Percentiles rank a stretch among this genome's conserved stretches.
Conservation (phyloP, 2,888 invertebrate species). For the Agrypnus murinus region DNA sequence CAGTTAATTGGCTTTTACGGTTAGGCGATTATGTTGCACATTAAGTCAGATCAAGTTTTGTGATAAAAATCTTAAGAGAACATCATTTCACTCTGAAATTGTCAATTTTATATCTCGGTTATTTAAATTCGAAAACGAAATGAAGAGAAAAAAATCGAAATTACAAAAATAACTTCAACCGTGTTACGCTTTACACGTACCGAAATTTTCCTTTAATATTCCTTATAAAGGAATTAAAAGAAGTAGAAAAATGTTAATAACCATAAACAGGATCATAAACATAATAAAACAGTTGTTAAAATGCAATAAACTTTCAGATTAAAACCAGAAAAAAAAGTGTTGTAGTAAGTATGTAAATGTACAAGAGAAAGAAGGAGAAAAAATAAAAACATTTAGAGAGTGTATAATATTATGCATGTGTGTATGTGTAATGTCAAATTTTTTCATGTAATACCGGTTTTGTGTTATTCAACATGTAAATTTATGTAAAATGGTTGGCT, state of each 20-base stretch:
- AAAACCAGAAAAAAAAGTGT: too few relatives aligned
- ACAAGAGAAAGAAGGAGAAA: conserved; percentile 50
- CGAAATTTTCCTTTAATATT: conserved; percentile 15
- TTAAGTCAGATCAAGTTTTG: conserved; percentile 36
- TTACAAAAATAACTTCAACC: conserved; percentile 9
- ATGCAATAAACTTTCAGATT: conserved; percentile 63
- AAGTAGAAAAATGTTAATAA: conserved; percentile 27
- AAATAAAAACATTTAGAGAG: too few relatives aligned
- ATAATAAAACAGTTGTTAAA: conserved; percentile 60
- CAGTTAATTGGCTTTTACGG: conserved; percentile 47
- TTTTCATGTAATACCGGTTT: conserved; percentile 63
- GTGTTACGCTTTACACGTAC: conserved; percentile 35
- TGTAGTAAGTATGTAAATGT: too few relatives aligned
- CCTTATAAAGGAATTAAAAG: conserved; percentile 33
- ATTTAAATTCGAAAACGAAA: not conserved
- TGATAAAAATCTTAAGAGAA: conserved; percentile 35
- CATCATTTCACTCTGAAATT: conserved; percentile 24
- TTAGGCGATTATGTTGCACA: conserved; percentile 45
- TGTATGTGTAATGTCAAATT: conserved; percentile 64
- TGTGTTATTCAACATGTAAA: conserved; percentile 67
- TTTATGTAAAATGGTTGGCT: conserved; percentile 68
- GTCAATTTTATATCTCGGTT: conserved; percentile 14
- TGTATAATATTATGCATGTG: conserved; percentile 65
- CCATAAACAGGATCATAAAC: conserved; percentile 30
- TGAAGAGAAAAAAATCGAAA: conserved; percentile 6